Conservation (phyloP, 1,140 invertebrate genomes). For the Galleria mellonella region DNA sequence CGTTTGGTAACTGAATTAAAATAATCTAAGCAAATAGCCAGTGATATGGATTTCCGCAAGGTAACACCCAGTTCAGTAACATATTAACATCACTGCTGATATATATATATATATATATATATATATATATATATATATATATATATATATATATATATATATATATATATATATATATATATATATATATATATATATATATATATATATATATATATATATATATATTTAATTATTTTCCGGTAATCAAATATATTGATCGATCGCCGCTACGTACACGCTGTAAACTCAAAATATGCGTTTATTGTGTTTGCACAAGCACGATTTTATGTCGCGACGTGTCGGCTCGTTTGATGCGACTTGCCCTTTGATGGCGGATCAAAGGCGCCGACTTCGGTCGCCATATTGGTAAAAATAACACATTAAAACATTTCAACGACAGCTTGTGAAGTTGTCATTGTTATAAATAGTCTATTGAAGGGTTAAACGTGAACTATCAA, state of each 20-base stretch:
- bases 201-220: too few species aligned
- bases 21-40: too few species aligned
- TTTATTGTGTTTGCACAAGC: constrained; percentile 53
- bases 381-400: constrained; percentile 49
- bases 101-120: too few species aligned
- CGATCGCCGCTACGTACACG: constrained; percentile 24
- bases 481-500: too few species aligned
- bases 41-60: too few species aligned
- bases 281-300: constrained; percentile 2
- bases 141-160: too few species aligned
- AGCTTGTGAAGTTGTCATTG: constrained; percentile 15
- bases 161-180: too few species aligned
- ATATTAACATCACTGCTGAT: too few species aligned
- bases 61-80: too few species aligned
- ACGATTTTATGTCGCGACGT: constrained; percentile 45
- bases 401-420: constrained; percentile 67
- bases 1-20: too few species aligned
- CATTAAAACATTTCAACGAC: constrained; percentile 52
- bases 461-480: constrained; percentile 4
- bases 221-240: background rate
- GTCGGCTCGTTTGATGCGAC: constrained; percentile 41
- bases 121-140: too few species aligned
- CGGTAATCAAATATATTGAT: constrained; percentile 24
- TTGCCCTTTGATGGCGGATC: constrained; percentile 48
- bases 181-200: too few species aligned